A percentile compares a stretch with the other conserved stretches of the same genome.
These are phyloP conservation scores for Trinectes maculatus DNA, from an alignment of 2,113 vertebrate genomes.

Conservation along the genomic window DNA sequence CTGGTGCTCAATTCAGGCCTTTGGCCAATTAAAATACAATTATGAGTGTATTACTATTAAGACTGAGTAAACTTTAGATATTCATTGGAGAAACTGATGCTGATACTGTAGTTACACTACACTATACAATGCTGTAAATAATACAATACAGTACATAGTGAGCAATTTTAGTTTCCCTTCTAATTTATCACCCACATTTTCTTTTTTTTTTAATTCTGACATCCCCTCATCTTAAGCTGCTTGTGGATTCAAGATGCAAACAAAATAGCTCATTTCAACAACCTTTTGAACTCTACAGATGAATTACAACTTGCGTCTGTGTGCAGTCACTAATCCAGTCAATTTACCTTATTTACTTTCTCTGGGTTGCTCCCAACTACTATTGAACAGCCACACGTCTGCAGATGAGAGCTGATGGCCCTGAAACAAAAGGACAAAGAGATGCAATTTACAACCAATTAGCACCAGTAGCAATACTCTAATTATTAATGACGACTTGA, in stretches of 20 bases:
- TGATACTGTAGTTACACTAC: too few species aligned
- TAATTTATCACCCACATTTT: not conserved
- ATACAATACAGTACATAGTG: too few species aligned
- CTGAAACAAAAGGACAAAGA: conserved; percentile 77
- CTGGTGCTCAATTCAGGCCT: conserved; percentile 16
- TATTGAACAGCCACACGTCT: conserved; percentile 97
- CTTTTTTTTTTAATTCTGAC: not conserved
- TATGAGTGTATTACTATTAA: too few species aligned
- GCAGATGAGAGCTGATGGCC: conserved; percentile 96
- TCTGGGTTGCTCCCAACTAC: conserved; percentile 96
- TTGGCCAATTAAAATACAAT: conserved; percentile 11
- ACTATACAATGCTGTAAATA: too few species aligned
- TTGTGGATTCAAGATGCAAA: too few species aligned
- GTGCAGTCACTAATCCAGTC: conserved; percentile 13
- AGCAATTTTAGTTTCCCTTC: too few species aligned
- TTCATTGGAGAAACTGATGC: too few species aligned
- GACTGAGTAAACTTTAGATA: conserved; percentile 3
- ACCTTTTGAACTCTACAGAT: conserved; percentile 20
- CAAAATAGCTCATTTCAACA: conserved; percentile 14
- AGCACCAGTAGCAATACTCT: conserved; percentile 5
- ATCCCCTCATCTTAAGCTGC: too few species aligned
- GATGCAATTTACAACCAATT: conserved; percentile 41
- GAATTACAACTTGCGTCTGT: conserved; percentile 6
- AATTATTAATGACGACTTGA: conserved; percentile 24
- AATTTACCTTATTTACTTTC: conserved; percentile 96